These are phyloP conservation scores for Toxonevra muliebris DNA, from an alignment of 2,888 invertebrate genomes.

Conservation along the genomic window DNA sequence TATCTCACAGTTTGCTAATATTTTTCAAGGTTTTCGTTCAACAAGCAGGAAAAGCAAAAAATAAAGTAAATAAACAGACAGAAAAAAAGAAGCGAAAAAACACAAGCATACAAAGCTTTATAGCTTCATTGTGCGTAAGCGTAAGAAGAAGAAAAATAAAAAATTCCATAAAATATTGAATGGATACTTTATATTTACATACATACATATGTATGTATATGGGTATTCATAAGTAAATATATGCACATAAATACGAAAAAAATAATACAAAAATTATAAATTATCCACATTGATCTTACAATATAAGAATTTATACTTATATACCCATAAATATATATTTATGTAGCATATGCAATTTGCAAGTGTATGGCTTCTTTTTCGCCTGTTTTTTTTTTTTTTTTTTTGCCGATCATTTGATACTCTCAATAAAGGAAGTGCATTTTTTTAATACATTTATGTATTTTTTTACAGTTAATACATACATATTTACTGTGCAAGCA, in stretches of 20 bases:
- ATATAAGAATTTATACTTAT: no score
- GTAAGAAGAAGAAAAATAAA: constrained; percentile 10
- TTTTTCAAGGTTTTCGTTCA: constrained; percentile 24
- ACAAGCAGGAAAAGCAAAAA: no score
- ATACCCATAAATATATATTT: no score
- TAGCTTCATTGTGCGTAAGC: not conserved
- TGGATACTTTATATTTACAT: no score
- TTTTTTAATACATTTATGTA: not conserved
- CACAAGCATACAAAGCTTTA: no score
- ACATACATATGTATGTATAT: no score
- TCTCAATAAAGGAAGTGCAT: constrained; percentile 20
- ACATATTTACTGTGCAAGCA: constrained; percentile 33
- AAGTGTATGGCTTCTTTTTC: not conserved
- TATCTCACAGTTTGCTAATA: constrained; percentile 16
- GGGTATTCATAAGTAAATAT: no score
- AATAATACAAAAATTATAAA: no score
- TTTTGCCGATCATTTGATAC: constrained; percentile 15
- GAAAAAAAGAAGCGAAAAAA: no score
- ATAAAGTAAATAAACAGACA: no score
- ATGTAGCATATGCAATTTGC: not conserved
- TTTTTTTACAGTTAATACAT: constrained; percentile 49
- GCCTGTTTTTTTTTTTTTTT: not conserved
- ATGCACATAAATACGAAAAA: no score
- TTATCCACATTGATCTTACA: no score
- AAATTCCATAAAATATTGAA: not conserved